These are phyloP conservation scores for Drosophila macrospina DNA, from an alignment of 2,888 invertebrate genomes.

Conservation along the genomic window DNA sequence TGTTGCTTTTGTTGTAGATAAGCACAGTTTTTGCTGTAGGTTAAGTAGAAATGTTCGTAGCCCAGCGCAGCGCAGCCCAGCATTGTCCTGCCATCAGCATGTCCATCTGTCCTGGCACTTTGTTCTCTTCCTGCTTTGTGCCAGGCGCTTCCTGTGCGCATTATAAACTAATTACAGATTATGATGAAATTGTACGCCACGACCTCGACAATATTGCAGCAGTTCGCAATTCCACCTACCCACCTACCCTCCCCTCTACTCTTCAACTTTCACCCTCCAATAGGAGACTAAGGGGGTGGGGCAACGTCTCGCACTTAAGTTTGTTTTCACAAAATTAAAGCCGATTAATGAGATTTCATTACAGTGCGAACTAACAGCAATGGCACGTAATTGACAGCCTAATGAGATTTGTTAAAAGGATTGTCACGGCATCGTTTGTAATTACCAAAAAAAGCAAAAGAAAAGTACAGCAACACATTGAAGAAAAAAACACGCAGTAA, in stretches of 20 bases:
- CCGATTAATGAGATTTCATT: constrained; percentile 78
- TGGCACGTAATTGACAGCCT: constrained; percentile 74
- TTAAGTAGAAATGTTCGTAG: constrained; percentile 55
- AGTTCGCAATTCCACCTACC: no score
- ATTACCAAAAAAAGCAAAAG: constrained; percentile 53
- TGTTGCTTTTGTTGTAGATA: constrained; percentile 39
- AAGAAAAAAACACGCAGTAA: constrained; percentile 1
- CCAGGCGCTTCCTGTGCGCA: constrained; percentile 61
- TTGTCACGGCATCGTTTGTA: constrained; percentile 66
- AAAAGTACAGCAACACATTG: constrained; percentile 6
- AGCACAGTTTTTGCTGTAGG: constrained; percentile 61
- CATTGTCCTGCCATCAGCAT: neutral
- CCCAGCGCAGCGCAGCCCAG: constrained; percentile 31
- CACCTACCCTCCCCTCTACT: neutral
- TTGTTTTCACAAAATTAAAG: constrained; percentile 64
- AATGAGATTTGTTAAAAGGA: constrained; percentile 80
- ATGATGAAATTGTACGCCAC: constrained; percentile 64
- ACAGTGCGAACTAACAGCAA: constrained; percentile 50
- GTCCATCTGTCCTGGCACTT: constrained; percentile 26
- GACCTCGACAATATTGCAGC: constrained; percentile 62
- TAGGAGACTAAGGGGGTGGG: no score
- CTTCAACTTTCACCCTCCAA: neutral
- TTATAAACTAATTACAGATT: constrained; percentile 79
- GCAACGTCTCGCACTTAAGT: constrained; percentile 52
- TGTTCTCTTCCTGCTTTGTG: constrained; percentile 45